A percentile compares a stretch with the other conserved stretches of the same genome.
Conservation (phyloP, 2,888 invertebrate species). For the Amphipyra tragopoginis region DNA sequence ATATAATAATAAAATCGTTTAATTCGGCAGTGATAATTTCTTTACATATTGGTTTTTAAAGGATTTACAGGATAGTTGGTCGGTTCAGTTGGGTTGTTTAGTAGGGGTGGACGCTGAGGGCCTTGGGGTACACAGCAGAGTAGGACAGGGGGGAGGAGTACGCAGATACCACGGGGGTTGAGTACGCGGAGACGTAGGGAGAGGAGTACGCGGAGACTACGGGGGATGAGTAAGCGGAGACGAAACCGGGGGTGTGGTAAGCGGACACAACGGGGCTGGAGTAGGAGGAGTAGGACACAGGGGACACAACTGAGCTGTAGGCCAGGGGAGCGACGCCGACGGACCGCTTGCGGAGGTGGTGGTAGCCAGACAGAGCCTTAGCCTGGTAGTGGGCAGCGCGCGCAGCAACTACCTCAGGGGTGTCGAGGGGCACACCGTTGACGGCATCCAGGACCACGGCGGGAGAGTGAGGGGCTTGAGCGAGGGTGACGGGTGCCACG, state of each 20-base stretch:
- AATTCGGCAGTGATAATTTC: slow-evolving; percentile 69
- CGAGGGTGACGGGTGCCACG: slow-evolving; percentile 46
- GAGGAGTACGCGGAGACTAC: slow-evolving; percentile 31
- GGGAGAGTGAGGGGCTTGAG: slow-evolving; percentile 81
- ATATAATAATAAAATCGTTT: slow-evolving; percentile 54
- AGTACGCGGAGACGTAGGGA: slow-evolving; percentile 61
- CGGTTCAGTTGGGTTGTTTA: slow-evolving; percentile 54
- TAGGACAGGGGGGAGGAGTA: slow-evolving; percentile 58
- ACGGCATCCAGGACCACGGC: slow-evolving; percentile 83
- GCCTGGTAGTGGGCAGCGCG: slow-evolving; percentile 85
- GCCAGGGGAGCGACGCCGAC: slow-evolving; percentile 67
- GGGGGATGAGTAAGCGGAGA: slow-evolving; percentile 65
- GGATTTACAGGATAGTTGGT: slow-evolving; percentile 14
- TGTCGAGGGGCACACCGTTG: slow-evolving; percentile 85
- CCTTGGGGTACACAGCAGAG: slow-evolving; percentile 71
- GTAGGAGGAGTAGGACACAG: slow-evolving; percentile 58
- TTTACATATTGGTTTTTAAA: slow-evolving; percentile 26
- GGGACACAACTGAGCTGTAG: slow-evolving; percentile 75
- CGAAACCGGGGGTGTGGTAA: slow-evolving; percentile 35
- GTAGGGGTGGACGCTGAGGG: slow-evolving; percentile 79
- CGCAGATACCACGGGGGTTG: slow-evolving; percentile 37
- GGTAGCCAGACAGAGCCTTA: slow-evolving; percentile 79
- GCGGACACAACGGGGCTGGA: slow-evolving; percentile 60
- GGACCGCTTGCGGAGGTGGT: slow-evolving; percentile 82
- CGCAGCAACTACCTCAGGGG: slow-evolving; percentile 86